Percentiles rank a stretch among this genome's conserved stretches.
phyloP scores from a whole-genome alignment of 2,113 vertebrate species.

The Hyaena hyaena region DNA sequence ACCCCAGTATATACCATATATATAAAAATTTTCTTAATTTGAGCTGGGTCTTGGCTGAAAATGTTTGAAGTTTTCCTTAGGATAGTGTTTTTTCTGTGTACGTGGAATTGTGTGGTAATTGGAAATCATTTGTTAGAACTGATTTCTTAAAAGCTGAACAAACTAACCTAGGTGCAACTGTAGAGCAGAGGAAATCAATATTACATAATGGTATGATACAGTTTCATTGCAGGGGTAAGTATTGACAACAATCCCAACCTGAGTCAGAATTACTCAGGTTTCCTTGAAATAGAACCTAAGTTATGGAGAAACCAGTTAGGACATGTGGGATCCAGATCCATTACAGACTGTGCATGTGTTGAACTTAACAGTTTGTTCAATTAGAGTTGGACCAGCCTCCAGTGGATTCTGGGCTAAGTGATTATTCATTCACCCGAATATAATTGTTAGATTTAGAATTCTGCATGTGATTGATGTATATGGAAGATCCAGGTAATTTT shows the following conservation, averaged over 20 bases:
- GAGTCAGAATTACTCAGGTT: not conserved
- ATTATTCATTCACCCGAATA: not conserved
- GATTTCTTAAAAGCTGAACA: constrained; percentile 3
- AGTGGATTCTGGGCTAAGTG: not conserved
- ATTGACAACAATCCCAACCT: not conserved
- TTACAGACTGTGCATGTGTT: not conserved
- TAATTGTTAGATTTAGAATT: constrained; percentile 25
- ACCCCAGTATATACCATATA: not conserved
- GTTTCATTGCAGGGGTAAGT: not conserved
- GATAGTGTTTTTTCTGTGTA: constrained; percentile 20
- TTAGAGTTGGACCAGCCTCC: not conserved
- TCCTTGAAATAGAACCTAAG: constrained; percentile 38
- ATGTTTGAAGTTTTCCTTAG: constrained; percentile 22
- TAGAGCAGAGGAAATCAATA: not conserved
- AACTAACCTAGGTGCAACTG: not conserved
- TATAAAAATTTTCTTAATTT: constrained; percentile 1
- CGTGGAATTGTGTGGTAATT: not conserved
- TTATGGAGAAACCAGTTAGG: not conserved
- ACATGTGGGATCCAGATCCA: not conserved
- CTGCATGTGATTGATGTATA: not conserved
- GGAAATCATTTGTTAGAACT: constrained; percentile 50
- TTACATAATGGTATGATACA: not conserved
- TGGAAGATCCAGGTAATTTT: constrained; percentile 15
- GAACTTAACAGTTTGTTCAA: constrained; percentile 1
- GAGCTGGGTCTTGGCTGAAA: not conserved